Evolutionary conservation across 2,113 vertebrate species (phyloP).

Genomic region (Stegostoma tigrinum): DNA sequence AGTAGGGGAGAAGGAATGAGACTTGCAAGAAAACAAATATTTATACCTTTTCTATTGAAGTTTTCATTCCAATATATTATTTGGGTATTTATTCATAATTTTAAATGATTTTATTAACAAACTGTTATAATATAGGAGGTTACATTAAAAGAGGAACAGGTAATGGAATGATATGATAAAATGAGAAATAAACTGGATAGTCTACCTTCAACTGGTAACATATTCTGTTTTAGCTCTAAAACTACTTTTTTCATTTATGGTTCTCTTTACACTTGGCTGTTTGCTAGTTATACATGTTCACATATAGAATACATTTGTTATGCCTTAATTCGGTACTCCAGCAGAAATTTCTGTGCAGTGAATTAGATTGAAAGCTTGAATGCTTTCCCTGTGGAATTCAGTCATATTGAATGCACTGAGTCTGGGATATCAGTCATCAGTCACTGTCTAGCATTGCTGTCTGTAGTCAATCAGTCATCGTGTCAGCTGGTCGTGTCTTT

Average conservation of each 20-base stretch:
- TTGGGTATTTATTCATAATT: not conserved
- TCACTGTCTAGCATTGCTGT: constrained; percentile 42
- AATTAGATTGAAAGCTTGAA: constrained; percentile 19
- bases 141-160: not conserved
- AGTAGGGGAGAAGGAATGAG: not conserved
- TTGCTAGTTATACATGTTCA: not conserved
- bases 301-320: constrained; percentile 2
- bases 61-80: no score
- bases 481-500: constrained; percentile 22
- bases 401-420: constrained; percentile 29
- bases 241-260: not conserved
- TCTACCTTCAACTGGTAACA: not conserved
- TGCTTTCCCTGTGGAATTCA: constrained; percentile 36
- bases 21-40: not conserved
- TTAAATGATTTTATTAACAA: not conserved
- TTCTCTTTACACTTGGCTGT: not conserved
- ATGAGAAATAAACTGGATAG: not conserved
- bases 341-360: not conserved
- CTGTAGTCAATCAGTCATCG: constrained; percentile 45
- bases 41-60: not conserved
- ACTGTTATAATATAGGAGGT: not conserved
- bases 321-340: constrained; percentile 4
- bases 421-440: constrained; percentile 38
- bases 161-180: not conserved
- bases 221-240: not conserved